Evolutionary conservation across 2,888 invertebrate genomes (phyloP), one percentile per base, ranked within the genome.

Genomic region (Phengaris alcon): DNA sequence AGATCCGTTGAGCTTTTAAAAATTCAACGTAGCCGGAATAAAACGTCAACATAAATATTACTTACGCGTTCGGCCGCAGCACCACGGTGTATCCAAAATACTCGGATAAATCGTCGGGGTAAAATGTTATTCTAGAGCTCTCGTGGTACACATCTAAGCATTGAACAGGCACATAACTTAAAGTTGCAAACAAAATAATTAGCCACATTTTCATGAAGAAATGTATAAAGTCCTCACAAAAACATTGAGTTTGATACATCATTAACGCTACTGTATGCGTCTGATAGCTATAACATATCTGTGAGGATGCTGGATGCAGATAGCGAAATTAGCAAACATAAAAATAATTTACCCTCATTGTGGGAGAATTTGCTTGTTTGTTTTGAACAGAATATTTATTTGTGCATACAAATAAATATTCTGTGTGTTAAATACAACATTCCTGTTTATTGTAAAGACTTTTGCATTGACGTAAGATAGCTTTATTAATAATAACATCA

Each of bases 81-180:
- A 88, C 79, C 0, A 87, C 87, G 3, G 87, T 83, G 74, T 84
- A 91, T 7, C 91, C 91, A 78, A 91, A 91, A 81, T 86, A 88
- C 35, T 83, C 84, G 0, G 87, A 80, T 0, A 44, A 54, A 12
- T 68, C 77, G 52, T 85, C 83, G 0, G 90, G 85, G 10, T 78
- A 75, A 77, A 87, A 90, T 0, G 82, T 82, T 2, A 86, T 79
- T 80, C 84, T 86, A 0, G 87, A 86, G 9, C 86, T 86, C 64
- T 84, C 87, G 70, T 91, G 89, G 54, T 72, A 72, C 22, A 72
- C 72, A 13, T 72, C 72, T 35, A 54, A 51, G 22, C 72, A 13
- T 22, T 72, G 15, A 52, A 72, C 10, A 72, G 35, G 6, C 35
- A 13, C 10, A 13, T 13, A 12, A 7, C 6, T 72, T 0, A 72